These are phyloP conservation scores for Neosalanx taihuensis DNA, from an alignment of 2,797 vertebrate genomes.

Conservation along the genomic window DNA sequence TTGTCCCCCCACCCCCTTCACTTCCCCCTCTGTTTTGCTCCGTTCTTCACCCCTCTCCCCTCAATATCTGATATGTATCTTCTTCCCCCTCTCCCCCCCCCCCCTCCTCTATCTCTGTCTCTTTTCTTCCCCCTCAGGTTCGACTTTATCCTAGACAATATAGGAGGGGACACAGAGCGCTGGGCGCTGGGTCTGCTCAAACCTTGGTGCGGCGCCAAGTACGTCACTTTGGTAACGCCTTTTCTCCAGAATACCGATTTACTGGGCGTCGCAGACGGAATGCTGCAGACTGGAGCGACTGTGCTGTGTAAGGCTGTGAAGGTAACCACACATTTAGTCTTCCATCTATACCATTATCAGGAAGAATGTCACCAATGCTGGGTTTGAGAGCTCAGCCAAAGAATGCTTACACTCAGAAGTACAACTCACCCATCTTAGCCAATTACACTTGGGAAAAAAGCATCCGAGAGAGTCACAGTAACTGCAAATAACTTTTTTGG, in stretches of 20 bases:
- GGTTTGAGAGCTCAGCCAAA: not conserved
- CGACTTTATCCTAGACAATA: constrained; percentile 90
- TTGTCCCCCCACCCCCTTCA: not conserved
- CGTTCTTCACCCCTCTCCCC: not conserved
- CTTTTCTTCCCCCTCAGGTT: constrained; percentile 71
- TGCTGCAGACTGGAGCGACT: constrained; percentile 85
- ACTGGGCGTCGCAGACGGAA: constrained; percentile 90
- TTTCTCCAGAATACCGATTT: constrained; percentile 90
- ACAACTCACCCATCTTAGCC: too few relatives aligned
- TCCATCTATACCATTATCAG: not conserved
- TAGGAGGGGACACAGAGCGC: constrained; percentile 87
- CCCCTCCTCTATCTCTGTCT: not conserved
- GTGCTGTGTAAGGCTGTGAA: constrained; percentile 83
- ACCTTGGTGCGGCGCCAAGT: constrained; percentile 92
- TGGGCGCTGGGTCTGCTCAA: constrained; percentile 86
- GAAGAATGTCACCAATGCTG: not conserved
- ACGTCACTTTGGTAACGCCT: constrained; percentile 90
- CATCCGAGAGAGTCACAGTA: too few relatives aligned
- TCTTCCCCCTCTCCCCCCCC: not conserved
- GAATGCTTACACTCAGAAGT: too few relatives aligned
- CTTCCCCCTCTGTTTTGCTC: constrained; percentile 8
- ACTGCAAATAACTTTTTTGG: too few relatives aligned
- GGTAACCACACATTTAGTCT: constrained; percentile 63
- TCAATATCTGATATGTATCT: not conserved
- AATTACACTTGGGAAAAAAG: too few relatives aligned